Evolutionary conservation across 2,797 vertebrate species (phyloP), one percentile per base, ranked within the genome.

Genomic region (Danio kyathit): DNA sequence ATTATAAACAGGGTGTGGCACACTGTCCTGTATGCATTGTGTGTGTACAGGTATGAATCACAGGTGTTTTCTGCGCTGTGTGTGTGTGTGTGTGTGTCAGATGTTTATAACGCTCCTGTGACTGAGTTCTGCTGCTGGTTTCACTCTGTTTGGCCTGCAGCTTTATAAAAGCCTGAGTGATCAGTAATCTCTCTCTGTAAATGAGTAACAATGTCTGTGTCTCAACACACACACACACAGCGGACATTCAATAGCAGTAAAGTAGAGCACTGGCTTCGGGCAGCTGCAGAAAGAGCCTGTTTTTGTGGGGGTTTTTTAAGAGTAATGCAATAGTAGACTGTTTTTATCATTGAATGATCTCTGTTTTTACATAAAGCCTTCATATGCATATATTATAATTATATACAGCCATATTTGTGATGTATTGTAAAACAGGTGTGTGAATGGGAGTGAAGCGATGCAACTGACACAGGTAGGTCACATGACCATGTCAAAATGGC

Each of bases 131-230:
- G 29, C 38, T 1, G 19, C 6, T 29, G 41, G 46, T 29, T 5
- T 44, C 40, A 29, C 29, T 29, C 17, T 0, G 17, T 48, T 48
- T 21, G 11, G 2, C 46, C 65, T 67, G 65, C 65, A 67, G 7
- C 49, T 49, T 16, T 38, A 9, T 10, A 49, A 67, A 54, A 17
- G 6, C 6, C 67, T n/a, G 48, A 17, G 16, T 16, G 40, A 40
- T 70, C 67, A 12, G 67, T 5, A 12, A 70, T 29, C 29, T 29
- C 29, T 70, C 29, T 70, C 29, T 70, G 49, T 52, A 52, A 54
- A 70, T 70, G 49, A 70, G 67, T 70, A 52, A 70, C 66, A n/a
- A 10, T 2, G 29, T 40, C 49, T 70, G 66, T 5, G 29, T 29
- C 29, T 29, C 29, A 29, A 29, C 29, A 29, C 29, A 29, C 29